These are phyloP conservation scores for Hirtodrosophila duncani DNA, from an alignment of 2,888 invertebrate species.

Conservation along the genomic window DNA sequence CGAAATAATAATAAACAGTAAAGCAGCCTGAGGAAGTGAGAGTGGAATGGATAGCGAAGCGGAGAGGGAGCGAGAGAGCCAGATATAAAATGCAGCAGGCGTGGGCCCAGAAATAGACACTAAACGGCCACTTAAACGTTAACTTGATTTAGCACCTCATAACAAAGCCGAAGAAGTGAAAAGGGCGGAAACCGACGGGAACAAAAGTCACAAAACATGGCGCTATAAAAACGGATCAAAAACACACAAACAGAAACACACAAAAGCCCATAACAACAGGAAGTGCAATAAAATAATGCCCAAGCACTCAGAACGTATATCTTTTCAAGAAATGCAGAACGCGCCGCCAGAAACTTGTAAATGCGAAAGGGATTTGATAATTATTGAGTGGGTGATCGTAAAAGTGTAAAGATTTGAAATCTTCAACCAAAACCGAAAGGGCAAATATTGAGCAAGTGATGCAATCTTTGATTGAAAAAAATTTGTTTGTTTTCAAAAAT, in stretches of 20 bases:
- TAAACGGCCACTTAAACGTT: constrained; percentile 71
- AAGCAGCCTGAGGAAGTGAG: not conserved
- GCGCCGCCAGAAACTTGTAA: constrained; percentile 34
- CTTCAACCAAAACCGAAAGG: not conserved
- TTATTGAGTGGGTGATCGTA: constrained; percentile 36
- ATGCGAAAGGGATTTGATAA: constrained; percentile 43
- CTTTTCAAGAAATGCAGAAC: constrained; percentile 20
- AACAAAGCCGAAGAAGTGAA: constrained; percentile 34
- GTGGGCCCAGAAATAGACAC: constrained; percentile 49
- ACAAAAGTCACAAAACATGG: constrained; percentile 26
- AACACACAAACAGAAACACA: not conserved
- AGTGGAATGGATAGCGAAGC: constrained; percentile 10
- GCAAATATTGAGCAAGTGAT: no score
- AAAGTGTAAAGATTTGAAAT: not conserved
- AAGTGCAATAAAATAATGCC: constrained; percentile 41
- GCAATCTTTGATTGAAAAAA: not conserved
- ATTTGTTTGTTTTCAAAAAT: not conserved
- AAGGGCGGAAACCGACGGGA: constrained; percentile 9
- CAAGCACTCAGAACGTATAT: constrained; percentile 28
- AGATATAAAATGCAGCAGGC: constrained; percentile 5
- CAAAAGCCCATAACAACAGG: constrained; percentile 14
- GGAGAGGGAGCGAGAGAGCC: constrained; percentile 8
- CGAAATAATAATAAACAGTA: constrained; percentile 53
- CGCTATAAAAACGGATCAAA: constrained; percentile 54
- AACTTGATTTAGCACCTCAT: constrained; percentile 71